phyloP scores from a whole-genome alignment of 1,140 invertebrate genomes.

The Coboldia fuscipes region DNA sequence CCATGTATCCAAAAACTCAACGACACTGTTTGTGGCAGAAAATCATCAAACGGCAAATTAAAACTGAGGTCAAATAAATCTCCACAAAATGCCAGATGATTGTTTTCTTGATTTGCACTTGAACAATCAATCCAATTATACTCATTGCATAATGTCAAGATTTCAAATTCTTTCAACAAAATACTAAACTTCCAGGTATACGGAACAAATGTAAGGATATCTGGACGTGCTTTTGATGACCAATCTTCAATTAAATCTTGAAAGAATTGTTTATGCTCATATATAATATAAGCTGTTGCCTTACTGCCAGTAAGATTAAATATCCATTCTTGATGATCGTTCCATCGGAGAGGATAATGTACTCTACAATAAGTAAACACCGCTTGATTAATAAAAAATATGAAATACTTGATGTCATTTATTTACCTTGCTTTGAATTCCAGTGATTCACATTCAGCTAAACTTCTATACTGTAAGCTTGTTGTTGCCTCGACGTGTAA shows the following conservation, averaged over 20 bases:
- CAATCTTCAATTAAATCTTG: conserved; percentile 90
- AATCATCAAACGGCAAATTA: conserved; percentile 79
- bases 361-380: conserved; percentile 7
- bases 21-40: conserved; percentile 66
- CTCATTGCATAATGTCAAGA: conserved; percentile 85
- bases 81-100: conserved; percentile 80
- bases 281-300: conserved; percentile 77
- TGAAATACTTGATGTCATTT: background rate
- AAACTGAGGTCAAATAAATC: conserved; percentile 84
- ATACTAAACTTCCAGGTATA: conserved; percentile 91
- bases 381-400: background rate
- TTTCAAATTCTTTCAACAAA: conserved; percentile 85
- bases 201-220: conserved; percentile 86
- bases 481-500: conserved; percentile 86
- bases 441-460: conserved; percentile 83
- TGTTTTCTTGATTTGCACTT: conserved; percentile 84
- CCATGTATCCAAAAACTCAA: conserved; percentile 87
- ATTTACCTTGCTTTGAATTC: conserved; percentile 69
- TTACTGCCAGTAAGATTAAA: conserved; percentile 82
- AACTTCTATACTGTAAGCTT: conserved; percentile 74
- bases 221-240: conserved; percentile 72
- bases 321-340: conserved; percentile 84
- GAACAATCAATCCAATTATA: conserved; percentile 99
- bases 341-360: conserved; percentile 83
- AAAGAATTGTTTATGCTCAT: conserved; percentile 88